phyloP scores from a whole-genome alignment of 2,797 vertebrate species.

The Oryzias sinensis region DNA sequence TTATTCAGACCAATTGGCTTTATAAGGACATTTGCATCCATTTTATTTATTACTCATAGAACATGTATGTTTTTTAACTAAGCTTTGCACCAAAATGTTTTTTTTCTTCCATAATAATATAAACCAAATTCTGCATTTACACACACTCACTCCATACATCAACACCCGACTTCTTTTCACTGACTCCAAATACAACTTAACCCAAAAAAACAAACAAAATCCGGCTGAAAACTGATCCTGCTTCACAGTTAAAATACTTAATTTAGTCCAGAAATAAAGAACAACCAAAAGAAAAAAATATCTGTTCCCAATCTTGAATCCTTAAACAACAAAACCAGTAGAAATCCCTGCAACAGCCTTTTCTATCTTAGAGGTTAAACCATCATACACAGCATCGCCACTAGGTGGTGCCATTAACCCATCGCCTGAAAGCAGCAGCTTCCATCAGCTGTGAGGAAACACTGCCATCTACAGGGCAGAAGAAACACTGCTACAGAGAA shows the following conservation, averaged over 20 bases:
- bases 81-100: too few species aligned
- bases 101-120: too few species aligned
- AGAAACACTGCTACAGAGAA: constrained; percentile 11
- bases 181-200: constrained; percentile 52
- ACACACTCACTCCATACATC: too few species aligned
- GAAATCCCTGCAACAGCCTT: background rate
- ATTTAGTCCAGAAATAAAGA: constrained; percentile 18
- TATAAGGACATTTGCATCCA: too few species aligned
- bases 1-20: background rate
- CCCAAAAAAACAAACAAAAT: constrained; percentile 11
- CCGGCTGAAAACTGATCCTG: constrained; percentile 4
- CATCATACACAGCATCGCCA: constrained; percentile 35
- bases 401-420: constrained; percentile 60
- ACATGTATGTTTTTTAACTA: too few species aligned
- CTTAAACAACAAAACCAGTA: constrained; percentile 8
- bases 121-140: too few species aligned
- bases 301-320: too few species aligned
- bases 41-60: too few species aligned
- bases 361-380: constrained; percentile 1
- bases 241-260: constrained; percentile 50
- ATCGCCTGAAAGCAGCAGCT: background rate
- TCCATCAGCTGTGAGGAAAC: constrained; percentile 41
- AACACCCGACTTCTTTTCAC: constrained; percentile 14
- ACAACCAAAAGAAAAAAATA: constrained; percentile 1
- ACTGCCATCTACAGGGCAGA: constrained; percentile 73